Conservation (phyloP, 1,140 invertebrate species). For the Pachypsylla venusta region DNA sequence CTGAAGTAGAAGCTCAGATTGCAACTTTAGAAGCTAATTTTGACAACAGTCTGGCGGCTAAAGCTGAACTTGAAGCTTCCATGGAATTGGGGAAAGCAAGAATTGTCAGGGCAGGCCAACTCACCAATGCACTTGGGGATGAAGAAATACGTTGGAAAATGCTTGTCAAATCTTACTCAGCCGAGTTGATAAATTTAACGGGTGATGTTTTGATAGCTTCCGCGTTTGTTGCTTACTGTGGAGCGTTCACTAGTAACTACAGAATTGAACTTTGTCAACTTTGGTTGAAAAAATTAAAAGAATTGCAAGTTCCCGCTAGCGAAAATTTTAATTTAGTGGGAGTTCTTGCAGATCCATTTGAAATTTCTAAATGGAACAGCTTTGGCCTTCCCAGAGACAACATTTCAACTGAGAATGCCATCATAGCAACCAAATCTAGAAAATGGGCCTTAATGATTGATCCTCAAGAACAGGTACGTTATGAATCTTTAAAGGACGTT, state of each 20-base stretch:
- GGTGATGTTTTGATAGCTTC: slow-evolving; percentile 73
- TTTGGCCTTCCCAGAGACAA: slow-evolving; percentile 65
- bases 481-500: slow-evolving; percentile 15
- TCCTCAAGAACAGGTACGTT: slow-evolving; percentile 65
- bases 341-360: slow-evolving; percentile 67
- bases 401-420: slow-evolving; percentile 74
- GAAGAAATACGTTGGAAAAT: slow-evolving; percentile 33
- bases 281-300: slow-evolving; percentile 48
- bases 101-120: slow-evolving; percentile 57
- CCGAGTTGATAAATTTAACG: slow-evolving; percentile 42
- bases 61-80: slow-evolving; percentile 40
- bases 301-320: slow-evolving; percentile 52
- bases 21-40: slow-evolving; percentile 52
- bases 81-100: slow-evolving; percentile 61
- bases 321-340: slow-evolving; percentile 47
- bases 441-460: slow-evolving; percentile 81
- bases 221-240: slow-evolving; percentile 72
- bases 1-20: slow-evolving; percentile 46
- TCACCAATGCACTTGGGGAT: slow-evolving; percentile 69
- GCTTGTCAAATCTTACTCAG: slow-evolving; percentile 26
- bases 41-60: slow-evolving; percentile 40
- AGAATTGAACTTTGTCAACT: slow-evolving; percentile 46
- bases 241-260: slow-evolving; percentile 63
- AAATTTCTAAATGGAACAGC: slow-evolving; percentile 69
- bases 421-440: slow-evolving; percentile 59